Base-by-base conservation (phyloP, 2,113 vertebrate genomes). In the Tretioscincus oriximinensis region DNA sequence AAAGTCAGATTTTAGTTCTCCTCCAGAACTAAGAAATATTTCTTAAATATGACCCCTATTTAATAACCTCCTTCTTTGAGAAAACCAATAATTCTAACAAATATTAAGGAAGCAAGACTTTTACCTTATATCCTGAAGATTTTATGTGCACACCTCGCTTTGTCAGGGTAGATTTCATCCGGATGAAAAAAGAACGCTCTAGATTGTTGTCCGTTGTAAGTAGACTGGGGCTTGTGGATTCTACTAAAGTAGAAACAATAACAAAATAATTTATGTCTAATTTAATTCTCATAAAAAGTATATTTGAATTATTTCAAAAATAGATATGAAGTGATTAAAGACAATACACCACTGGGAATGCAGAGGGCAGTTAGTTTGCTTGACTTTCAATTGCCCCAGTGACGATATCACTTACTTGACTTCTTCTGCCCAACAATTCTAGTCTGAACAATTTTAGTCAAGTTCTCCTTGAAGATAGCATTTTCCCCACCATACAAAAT, bases 81-180 rank as follows among this genome's bases (percentile, higher is more conserved):
- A 81, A 51, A 76, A 2, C 35, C 16, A 22, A 22, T 74, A 66
- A 45, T 10, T 28, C 61, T 70, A 73, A 73, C n/a, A 60, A 65
- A 12, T 67, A 51, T 73, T 45, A 60, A 69, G n/a, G 12, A 76
- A 58, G 28, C 10, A 35, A 63, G 80, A 78, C 81, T 22, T 92
- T 94, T 95, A 99, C 98, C 97, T 99, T 99, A 90, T 97, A 99
- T 94, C 98, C 98, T 47, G 98, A 99, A 11, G 98, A 99, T 95
- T 99, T 99, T 97, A 99, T 99, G 95, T 99, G 98, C 83, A 99
- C 97, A 14, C 98, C 98, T 84, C 98, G 95, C 95, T 99, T 99
- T 86, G 98, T 99, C 93, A 99, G 95, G 14, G 98, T 99, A 41
- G 98, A 99, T 95, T 99, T 99, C 98, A 99, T 99, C 88, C 98